Evolutionary conservation across 2,888 invertebrate species (phyloP).

Genomic region (Lasioglossum zephyrum): DNA sequence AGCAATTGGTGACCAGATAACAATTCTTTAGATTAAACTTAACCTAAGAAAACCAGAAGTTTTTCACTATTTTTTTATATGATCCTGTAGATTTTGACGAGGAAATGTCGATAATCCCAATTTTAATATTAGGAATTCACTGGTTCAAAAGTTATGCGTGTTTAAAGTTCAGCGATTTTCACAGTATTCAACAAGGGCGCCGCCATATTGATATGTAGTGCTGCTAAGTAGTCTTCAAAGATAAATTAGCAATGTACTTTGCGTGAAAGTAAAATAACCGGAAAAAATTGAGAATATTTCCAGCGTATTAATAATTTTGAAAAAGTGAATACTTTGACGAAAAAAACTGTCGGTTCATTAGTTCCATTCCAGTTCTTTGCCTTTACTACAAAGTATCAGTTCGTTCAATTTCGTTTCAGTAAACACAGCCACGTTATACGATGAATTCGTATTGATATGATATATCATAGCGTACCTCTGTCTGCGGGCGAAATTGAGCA

Average conservation of each 20-base stretch:
- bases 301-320: neutral
- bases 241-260: neutral
- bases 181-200: too few relatives aligned
- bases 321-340: neutral
- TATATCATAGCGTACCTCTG: neutral
- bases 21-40: too few relatives aligned
- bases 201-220: too few relatives aligned
- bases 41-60: too few relatives aligned
- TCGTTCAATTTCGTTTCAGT: neutral
- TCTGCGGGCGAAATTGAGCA: neutral
- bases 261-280: neutral
- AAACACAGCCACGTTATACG: neutral
- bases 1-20: neutral
- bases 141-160: too few relatives aligned
- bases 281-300: neutral
- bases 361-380: neutral
- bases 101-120: too few relatives aligned
- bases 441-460: neutral
- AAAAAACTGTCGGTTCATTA: neutral
- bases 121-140: too few relatives aligned
- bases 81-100: too few relatives aligned
- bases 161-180: too few relatives aligned
- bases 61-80: too few relatives aligned
- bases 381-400: neutral
- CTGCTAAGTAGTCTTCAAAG: too few relatives aligned